Evolutionary conservation across 2,888 invertebrate genomes (phyloP).

Genomic region (Eilema griseolum): DNA sequence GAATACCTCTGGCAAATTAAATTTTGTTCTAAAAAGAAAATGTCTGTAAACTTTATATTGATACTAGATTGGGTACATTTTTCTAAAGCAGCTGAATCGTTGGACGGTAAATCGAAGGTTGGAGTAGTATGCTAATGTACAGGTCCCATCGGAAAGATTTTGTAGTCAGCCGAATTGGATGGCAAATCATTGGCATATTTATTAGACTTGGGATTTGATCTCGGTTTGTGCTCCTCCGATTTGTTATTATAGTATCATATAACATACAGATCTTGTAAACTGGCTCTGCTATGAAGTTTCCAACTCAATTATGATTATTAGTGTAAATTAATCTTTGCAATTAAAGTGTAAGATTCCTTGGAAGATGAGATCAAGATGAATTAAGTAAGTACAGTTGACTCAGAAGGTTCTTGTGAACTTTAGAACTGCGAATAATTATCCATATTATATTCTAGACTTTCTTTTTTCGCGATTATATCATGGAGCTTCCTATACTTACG

Average conservation of each 20-base stretch:
- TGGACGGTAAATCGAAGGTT: slow-evolving; percentile 53
- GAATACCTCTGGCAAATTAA: slow-evolving; percentile 50
- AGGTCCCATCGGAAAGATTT: slow-evolving; percentile 81
- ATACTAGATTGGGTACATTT: slow-evolving; percentile 19
- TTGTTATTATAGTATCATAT: slow-evolving; percentile 59
- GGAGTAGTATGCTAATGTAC: slow-evolving; percentile 76
- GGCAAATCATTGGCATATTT: slow-evolving; percentile 83
- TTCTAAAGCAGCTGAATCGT: slow-evolving; percentile 10
- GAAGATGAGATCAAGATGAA: not conserved
- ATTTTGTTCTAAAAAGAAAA: slow-evolving; percentile 31
- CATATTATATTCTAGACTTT: too few species aligned
- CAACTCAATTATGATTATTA: slow-evolving; percentile 42
- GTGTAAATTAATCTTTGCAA: slow-evolving; percentile 23
- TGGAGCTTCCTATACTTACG: too few species aligned
- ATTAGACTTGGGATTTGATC: slow-evolving; percentile 75
- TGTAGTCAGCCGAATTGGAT: slow-evolving; percentile 76
- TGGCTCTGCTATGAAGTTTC: slow-evolving; percentile 39
- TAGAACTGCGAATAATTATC: not conserved
- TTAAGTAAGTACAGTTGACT: not conserved
- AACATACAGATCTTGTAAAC: slow-evolving; percentile 49
- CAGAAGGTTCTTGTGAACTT: not conserved
- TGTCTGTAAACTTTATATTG: slow-evolving; percentile 5
- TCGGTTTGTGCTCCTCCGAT: slow-evolving; percentile 56
- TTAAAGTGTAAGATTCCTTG: slow-evolving; percentile 14
- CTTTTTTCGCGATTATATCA: too few species aligned